Conservation (phyloP, 2,797 vertebrate species). For the Phoxinus dragarum region DNA sequence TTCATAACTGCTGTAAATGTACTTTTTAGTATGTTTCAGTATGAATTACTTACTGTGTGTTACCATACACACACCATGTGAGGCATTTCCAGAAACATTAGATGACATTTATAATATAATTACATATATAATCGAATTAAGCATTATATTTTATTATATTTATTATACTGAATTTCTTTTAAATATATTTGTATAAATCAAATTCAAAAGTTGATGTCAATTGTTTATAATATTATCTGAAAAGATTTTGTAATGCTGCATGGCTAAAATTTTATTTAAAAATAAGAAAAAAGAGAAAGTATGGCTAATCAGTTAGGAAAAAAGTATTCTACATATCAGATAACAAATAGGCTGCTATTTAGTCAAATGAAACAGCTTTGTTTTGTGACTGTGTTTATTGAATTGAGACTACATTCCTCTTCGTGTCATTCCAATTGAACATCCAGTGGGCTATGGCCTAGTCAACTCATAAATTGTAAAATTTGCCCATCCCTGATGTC, state of each 20-base stretch:
- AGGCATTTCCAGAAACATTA: neutral
- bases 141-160: neutral
- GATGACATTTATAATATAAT: neutral
- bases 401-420: neutral
- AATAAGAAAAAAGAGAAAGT: neutral
- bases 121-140: neutral
- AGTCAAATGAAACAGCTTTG: neutral
- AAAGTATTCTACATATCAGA: neutral
- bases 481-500: neutral
- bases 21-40: neutral
- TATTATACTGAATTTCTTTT: neutral
- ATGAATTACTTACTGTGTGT: neutral
- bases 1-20: neutral
- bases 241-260: neutral
- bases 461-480: neutral
- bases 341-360: neutral
- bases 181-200: neutral
- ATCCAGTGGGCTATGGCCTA: neutral
- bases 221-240: neutral
- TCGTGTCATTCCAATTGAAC: neutral
- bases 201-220: neutral
- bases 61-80: neutral
- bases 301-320: neutral
- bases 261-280: neutral
- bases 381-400: neutral